Conservation (phyloP, 2,113 vertebrate genomes). For the Bufo gargarizans region DNA sequence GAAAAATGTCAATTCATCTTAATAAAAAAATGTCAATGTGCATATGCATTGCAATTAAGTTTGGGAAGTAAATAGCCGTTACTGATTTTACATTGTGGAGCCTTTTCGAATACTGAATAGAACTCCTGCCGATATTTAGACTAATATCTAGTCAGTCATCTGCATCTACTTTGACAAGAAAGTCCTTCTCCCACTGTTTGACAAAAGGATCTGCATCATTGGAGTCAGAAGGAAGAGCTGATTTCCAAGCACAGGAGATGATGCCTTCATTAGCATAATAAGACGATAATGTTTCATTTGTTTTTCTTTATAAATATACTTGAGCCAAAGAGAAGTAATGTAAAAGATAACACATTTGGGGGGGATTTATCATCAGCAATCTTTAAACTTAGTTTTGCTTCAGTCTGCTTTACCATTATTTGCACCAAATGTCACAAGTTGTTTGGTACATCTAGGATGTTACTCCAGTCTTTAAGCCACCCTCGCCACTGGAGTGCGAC, state of each 20-base stretch:
- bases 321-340: neutral
- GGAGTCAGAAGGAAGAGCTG: neutral
- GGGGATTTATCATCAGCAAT: too few relatives aligned
- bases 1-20: conserved; percentile 2
- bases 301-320: neutral
- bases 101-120: neutral
- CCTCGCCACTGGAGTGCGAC: too few relatives aligned
- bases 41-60: neutral
- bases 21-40: neutral
- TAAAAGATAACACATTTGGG: neutral
- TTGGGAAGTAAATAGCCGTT: conserved; percentile 20
- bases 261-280: conserved; percentile 42
- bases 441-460: too few relatives aligned
- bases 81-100: neutral
- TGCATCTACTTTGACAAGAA: conserved; percentile 47
- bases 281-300: neutral
- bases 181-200: conserved; percentile 47
- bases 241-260: conserved; percentile 45
- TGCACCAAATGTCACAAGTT: too few relatives aligned
- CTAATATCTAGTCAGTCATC: conserved; percentile 45
- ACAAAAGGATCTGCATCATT: conserved; percentile 39
- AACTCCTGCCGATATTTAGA: conserved; percentile 16
- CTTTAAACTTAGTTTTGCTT: neutral
- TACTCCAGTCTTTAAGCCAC: too few relatives aligned
- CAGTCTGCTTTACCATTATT: neutral